These are phyloP conservation scores for Microchirus variegatus DNA, from an alignment of 2,797 vertebrate species.

Conservation along the genomic window DNA sequence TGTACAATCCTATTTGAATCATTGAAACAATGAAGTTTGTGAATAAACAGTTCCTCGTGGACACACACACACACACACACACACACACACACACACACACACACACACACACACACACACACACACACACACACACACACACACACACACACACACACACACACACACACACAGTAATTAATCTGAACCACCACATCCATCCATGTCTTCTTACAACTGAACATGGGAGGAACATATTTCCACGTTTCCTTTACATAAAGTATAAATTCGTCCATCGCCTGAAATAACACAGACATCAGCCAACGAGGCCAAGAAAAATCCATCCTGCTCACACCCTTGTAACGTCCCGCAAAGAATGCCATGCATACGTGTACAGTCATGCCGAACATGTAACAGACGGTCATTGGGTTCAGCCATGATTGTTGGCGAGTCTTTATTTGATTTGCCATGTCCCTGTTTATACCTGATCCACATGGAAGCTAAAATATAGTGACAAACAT, in stretches of 20 bases:
- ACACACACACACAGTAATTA: background rate
- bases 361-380: conserved; percentile 19
- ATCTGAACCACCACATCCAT: background rate
- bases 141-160: too few relatives aligned
- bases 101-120: too few relatives aligned
- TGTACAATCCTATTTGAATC: conserved; percentile 1
- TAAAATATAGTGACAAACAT: background rate
- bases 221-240: background rate
- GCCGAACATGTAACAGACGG: background rate
- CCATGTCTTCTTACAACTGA: background rate
- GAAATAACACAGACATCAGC: background rate
- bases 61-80: too few relatives aligned
- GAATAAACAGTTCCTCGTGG: too few relatives aligned
- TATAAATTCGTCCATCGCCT: background rate
- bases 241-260: background rate
- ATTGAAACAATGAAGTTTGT: too few relatives aligned
- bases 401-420: background rate
- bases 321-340: background rate
- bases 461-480: background rate
- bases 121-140: too few relatives aligned
- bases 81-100: too few relatives aligned
- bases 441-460: conserved; percentile 6
- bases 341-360: background rate
- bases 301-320: background rate
- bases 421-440: background rate